phyloP scores from a whole-genome alignment of 2,113 vertebrate species.

The Taurulus bubalis region DNA sequence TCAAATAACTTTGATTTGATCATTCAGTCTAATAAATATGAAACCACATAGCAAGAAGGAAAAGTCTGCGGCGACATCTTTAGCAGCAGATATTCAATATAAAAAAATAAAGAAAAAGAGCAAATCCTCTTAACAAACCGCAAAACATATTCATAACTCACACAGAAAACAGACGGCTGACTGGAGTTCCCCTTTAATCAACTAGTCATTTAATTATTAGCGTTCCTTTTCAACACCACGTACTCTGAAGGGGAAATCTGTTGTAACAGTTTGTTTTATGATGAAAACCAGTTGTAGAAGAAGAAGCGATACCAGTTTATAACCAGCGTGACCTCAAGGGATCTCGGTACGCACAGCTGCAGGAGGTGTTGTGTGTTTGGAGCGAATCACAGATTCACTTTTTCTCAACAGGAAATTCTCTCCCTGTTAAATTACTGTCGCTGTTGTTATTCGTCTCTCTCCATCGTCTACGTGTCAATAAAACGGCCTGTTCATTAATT shows the following conservation, averaged over 20 bases:
- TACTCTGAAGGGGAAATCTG: not conserved
- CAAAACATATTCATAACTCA: not conserved
- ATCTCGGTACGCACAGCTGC: slow-evolving; percentile 48
- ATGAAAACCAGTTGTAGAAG: slow-evolving; percentile 28
- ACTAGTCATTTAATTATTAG: not conserved
- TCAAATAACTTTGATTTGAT: not conserved
- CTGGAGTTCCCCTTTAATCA: not conserved
- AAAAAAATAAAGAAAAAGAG: not conserved
- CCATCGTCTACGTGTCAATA: not conserved
- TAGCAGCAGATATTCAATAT: not conserved
- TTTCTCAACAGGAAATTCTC: slow-evolving; percentile 2
- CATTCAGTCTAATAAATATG: not conserved
- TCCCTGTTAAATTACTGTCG: not conserved
- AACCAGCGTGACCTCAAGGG: slow-evolving; percentile 41
- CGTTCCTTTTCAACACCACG: not conserved
- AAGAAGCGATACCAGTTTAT: slow-evolving; percentile 52
- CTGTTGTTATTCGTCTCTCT: not conserved
- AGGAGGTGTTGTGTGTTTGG: not conserved
- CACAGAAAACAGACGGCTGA: not conserved
- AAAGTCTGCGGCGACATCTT: not conserved
- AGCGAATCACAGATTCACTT: slow-evolving; percentile 2
- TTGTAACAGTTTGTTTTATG: slow-evolving; percentile 24
- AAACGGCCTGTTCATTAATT: not conserved
- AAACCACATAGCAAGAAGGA: not conserved
- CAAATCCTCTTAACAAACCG: not conserved